A percentile compares a stretch with the other conserved stretches of the same genome.
Conservation (phyloP, 2,113 vertebrate genomes). For the Neoarius graeffei region DNA sequence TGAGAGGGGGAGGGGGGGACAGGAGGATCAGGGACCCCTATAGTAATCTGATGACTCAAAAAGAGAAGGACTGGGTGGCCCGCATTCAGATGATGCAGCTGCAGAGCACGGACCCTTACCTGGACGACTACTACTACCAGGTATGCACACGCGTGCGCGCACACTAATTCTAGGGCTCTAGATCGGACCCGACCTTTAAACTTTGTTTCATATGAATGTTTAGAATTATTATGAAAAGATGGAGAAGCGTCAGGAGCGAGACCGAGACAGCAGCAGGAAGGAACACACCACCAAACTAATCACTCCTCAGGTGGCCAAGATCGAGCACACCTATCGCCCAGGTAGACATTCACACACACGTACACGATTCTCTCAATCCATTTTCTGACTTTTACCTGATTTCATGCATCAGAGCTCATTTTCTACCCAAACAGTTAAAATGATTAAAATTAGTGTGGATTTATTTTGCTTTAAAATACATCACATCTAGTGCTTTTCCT, state of each 20-base stretch:
- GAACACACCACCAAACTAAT: slow-evolving; percentile 91
- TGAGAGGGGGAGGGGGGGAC: slow-evolving; percentile 77
- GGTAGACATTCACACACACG: slow-evolving; percentile 64
- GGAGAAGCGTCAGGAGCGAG: slow-evolving; percentile 82
- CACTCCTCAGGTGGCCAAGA: slow-evolving; percentile 93
- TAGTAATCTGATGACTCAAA: slow-evolving; percentile 93
- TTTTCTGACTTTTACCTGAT: neutral
- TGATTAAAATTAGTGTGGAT: neutral
- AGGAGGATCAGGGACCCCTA: slow-evolving; percentile 84
- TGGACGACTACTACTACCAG: slow-evolving; percentile 98
- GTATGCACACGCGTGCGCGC: slow-evolving; percentile 51
- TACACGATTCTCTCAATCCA: neutral
- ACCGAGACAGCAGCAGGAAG: slow-evolving; percentile 83
- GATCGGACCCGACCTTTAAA: neutral
- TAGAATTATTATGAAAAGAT: slow-evolving; percentile 98
- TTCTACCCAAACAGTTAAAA: neutral
- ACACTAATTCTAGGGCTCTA: too few relatives aligned
- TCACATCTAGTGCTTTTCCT: too few relatives aligned
- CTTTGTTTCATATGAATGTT: neutral
- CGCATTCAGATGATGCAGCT: slow-evolving; percentile 99
- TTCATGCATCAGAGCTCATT: neutral
- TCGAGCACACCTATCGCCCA: slow-evolving; percentile 93
- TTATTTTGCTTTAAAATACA: too few relatives aligned
- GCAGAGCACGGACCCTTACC: slow-evolving; percentile 94
- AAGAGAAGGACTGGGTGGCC: slow-evolving; percentile 97